Evolutionary conservation across 2,797 vertebrate genomes (phyloP).

Genomic region (Muscicapa comitata): DNA sequence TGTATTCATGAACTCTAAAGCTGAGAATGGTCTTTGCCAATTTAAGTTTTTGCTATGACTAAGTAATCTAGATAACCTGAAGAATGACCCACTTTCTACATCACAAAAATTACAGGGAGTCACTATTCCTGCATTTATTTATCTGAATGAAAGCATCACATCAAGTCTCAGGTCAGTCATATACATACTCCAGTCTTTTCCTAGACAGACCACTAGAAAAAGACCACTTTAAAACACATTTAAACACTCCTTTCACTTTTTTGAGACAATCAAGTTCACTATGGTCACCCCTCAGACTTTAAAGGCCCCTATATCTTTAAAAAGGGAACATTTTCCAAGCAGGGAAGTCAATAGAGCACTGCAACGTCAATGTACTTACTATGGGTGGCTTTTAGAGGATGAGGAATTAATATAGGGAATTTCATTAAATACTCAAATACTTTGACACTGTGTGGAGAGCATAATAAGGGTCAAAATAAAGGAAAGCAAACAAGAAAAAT

Average conservation of each 20-base stretch:
- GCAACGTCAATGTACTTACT: background rate
- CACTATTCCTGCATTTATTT: background rate
- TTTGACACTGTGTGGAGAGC: background rate
- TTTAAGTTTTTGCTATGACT: background rate
- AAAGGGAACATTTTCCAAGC: constrained; percentile 19
- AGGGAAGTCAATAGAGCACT: constrained; percentile 19
- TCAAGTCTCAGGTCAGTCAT: background rate
- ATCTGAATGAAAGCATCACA: background rate
- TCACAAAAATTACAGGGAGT: background rate
- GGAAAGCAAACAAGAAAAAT: background rate
- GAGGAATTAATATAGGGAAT: background rate
- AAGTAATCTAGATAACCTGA: background rate
- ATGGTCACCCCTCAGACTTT: background rate
- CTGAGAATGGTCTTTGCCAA: background rate
- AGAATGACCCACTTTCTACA: background rate
- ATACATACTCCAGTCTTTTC: background rate
- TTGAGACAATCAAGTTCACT: background rate
- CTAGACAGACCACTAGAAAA: background rate
- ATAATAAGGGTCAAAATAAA: background rate
- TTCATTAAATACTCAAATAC: background rate
- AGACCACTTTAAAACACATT: background rate
- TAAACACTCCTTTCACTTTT: background rate
- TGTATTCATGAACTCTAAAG: background rate
- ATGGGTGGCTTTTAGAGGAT: background rate
- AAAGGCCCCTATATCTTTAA: background rate